Conservation (phyloP, 2,113 vertebrate genomes). For the Chinchilla lanigera region DNA sequence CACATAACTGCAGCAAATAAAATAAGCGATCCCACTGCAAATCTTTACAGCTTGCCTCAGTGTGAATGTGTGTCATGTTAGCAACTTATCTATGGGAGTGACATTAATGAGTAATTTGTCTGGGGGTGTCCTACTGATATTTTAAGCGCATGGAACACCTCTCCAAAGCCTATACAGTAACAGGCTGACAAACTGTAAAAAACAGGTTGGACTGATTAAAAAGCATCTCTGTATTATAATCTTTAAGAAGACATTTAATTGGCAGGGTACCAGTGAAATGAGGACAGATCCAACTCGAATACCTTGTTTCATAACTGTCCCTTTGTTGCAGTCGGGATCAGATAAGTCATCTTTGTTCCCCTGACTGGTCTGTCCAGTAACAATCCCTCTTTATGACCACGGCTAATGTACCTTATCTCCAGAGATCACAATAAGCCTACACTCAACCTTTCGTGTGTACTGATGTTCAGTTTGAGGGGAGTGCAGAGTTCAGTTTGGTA, state of each 20-base stretch:
- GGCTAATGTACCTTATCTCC: background rate
- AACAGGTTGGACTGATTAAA: background rate
- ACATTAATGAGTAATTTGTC: slow-evolving; percentile 46
- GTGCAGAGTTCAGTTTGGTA: slow-evolving; percentile 9
- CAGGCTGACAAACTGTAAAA: slow-evolving; percentile 31
- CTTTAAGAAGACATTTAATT: background rate
- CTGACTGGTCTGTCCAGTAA: slow-evolving; percentile 10
- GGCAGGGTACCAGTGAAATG: background rate
- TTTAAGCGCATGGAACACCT: slow-evolving; percentile 46
- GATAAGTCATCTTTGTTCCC: slow-evolving; percentile 43
- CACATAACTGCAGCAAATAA: slow-evolving; percentile 21
- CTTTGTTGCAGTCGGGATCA: background rate
- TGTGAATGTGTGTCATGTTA: background rate
- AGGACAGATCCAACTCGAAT: background rate
- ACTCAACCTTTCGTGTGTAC: background rate
- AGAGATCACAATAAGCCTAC: background rate
- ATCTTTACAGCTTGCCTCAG: background rate
- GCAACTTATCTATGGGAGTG: background rate
- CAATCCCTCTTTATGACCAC: background rate
- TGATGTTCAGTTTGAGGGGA: background rate
- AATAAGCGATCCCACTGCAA: background rate
- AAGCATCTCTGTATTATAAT: background rate
- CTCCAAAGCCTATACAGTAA: background rate
- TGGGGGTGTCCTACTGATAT: background rate
- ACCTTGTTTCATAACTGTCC: background rate